These are phyloP conservation scores for Periophthalmus modestus DNA, from an alignment of 2,113 vertebrate genomes.

Conservation along the genomic window DNA sequence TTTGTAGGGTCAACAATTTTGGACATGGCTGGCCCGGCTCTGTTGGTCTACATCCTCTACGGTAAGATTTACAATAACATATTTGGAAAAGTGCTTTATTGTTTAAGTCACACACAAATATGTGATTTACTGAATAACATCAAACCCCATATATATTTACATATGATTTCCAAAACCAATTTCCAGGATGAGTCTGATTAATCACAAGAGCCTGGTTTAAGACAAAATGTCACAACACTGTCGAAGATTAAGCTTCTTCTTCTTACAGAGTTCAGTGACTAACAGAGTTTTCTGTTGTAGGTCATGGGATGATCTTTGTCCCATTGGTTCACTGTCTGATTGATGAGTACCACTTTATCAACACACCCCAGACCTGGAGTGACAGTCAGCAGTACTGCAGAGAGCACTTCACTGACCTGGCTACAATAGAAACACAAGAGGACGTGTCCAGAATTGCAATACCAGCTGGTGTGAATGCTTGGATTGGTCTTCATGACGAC, in stretches of 20 bases:
- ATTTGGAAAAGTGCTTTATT: too few relatives aligned
- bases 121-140: too few relatives aligned
- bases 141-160: too few relatives aligned
- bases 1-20: too few relatives aligned
- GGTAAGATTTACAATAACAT: not conserved
- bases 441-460: not conserved
- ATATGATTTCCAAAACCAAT: too few relatives aligned
- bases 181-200: too few relatives aligned
- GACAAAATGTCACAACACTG: too few relatives aligned
- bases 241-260: too few relatives aligned
- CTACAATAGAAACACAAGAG: not conserved
- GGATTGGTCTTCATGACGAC: slow-evolving; percentile 1
- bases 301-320: not conserved
- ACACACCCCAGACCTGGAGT: not conserved
- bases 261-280: not conserved
- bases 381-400: not conserved
- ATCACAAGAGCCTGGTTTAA: not conserved
- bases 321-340: not conserved
- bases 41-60: not conserved
- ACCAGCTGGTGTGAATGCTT: not conserved
- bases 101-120: too few relatives aligned
- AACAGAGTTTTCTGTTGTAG: not conserved
- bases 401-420: slow-evolving; percentile 5
- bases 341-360: not conserved
- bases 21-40: too few relatives aligned